These are phyloP conservation scores for Acanthopagrus latus DNA, from an alignment of 2,797 vertebrate genomes.

Conservation along the genomic window DNA sequence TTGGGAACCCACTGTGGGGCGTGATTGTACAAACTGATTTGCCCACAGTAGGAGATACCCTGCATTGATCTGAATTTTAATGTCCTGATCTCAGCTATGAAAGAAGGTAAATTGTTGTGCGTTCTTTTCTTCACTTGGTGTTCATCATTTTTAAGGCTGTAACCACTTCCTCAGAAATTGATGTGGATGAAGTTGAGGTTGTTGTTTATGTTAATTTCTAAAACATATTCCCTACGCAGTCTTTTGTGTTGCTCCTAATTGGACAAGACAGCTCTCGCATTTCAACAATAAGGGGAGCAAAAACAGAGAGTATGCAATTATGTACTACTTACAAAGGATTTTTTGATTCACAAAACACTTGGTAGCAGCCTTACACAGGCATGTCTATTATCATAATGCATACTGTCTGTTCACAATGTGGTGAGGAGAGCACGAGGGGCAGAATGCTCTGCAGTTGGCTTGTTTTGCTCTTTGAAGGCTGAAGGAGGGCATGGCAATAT, in stretches of 20 bases:
- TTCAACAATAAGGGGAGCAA: slow-evolving; percentile 35
- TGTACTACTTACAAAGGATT: slow-evolving; percentile 52
- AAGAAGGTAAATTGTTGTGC: background rate
- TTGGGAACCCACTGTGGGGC: background rate
- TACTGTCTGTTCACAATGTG: slow-evolving; percentile 56
- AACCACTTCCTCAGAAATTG: background rate
- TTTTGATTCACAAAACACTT: slow-evolving; percentile 55
- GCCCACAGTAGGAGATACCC: background rate
- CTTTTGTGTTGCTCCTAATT: slow-evolving; percentile 55
- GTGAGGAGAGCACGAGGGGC: slow-evolving; percentile 45
- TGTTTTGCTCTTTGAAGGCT: slow-evolving; percentile 79
- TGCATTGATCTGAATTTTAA: slow-evolving; percentile 3
- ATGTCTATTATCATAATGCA: slow-evolving; percentile 66
- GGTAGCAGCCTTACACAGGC: slow-evolving; percentile 54
- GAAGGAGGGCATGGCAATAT: slow-evolving; percentile 81
- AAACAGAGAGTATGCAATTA: slow-evolving; percentile 40
- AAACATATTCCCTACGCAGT: slow-evolving; percentile 7
- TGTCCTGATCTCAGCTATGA: slow-evolving; percentile 3
- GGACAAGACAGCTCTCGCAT: slow-evolving; percentile 45
- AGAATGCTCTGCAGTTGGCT: slow-evolving; percentile 73
- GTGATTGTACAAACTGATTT: slow-evolving; percentile 6
- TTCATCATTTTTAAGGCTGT: background rate
- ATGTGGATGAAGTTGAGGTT: background rate
- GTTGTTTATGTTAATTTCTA: slow-evolving; percentile 35
- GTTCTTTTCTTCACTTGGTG: background rate